Conservation (phyloP, 53 echinoderm and acorn worm genomes). For the Paracentrotus lividus region DNA sequence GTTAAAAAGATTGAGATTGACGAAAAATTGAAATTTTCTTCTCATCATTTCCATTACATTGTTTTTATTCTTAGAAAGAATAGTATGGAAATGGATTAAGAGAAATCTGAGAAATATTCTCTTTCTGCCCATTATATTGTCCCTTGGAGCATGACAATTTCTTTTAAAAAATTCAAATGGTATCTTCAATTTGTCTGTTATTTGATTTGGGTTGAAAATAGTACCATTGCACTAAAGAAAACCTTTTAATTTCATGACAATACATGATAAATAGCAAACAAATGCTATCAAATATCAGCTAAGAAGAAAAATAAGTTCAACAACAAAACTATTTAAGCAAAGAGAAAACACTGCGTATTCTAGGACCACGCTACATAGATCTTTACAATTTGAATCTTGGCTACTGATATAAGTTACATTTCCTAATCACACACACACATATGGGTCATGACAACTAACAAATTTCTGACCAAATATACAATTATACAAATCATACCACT, state of each 20-base stretch:
- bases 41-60: background rate
- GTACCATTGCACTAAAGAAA: background rate
- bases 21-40: background rate
- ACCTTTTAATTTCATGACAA: background rate
- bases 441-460: background rate
- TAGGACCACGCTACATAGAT: background rate
- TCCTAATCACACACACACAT: constrained; percentile 50
- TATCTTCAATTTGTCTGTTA: background rate
- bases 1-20: background rate
- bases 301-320: background rate
- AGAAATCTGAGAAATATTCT: background rate
- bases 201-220: background rate
- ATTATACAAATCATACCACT: constrained; percentile 14
- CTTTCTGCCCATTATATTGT: background rate
- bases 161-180: background rate
- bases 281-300: background rate
- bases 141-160: background rate
- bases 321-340: too few relatives aligned
- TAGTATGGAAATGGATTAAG: background rate
- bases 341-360: constrained; percentile 3
- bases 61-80: background rate
- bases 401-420: constrained; percentile 27
- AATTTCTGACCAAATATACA: background rate
- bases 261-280: background rate
- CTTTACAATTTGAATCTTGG: constrained; percentile 20